phyloP scores from a whole-genome alignment of 1,140 invertebrate species.

The Drosophila micromelanica region DNA sequence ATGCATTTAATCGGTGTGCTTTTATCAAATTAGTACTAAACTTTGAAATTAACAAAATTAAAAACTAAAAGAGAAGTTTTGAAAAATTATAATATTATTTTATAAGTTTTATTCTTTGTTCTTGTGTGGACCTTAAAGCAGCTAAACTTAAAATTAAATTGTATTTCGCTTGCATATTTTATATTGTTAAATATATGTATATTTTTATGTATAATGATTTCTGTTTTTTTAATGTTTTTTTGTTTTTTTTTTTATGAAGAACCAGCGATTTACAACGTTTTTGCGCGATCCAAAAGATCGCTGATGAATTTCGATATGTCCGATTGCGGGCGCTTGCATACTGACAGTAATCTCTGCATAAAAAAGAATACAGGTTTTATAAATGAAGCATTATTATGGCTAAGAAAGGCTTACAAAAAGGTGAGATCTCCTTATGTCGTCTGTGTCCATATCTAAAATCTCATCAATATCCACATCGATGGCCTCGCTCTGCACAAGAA shows the following conservation, averaged over 20 bases:
- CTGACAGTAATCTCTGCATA: conserved; percentile 89
- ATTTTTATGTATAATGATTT: conserved; percentile 57
- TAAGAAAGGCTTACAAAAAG: conserved; percentile 88
- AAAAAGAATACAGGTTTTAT: not conserved
- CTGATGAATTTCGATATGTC: conserved; percentile 96
- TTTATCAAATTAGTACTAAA: conserved; percentile 56
- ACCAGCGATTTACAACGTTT: conserved; percentile 88
- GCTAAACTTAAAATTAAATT: conserved; percentile 73
- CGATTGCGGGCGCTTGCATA: conserved; percentile 93
- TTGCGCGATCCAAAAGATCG: conserved; percentile 94
- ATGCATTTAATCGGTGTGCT: conserved; percentile 51
- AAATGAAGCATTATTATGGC: not conserved
- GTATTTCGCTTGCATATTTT: conserved; percentile 62
- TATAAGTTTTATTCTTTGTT: conserved; percentile 60
- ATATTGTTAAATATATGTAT: conserved; percentile 50
- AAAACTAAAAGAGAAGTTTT: conserved; percentile 29
- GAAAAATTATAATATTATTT: conserved; percentile 33
- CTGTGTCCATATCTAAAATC: conserved; percentile 95
- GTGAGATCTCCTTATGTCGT: conserved; percentile 92
- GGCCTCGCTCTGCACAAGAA: conserved; percentile 86
- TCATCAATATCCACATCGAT: conserved; percentile 97
- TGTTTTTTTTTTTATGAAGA: conserved; percentile 37
- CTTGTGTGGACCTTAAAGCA: conserved; percentile 56
- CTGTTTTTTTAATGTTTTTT: conserved; percentile 7
- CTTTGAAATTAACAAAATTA: conserved; percentile 51